These are phyloP conservation scores for Sitobion miscanthi DNA, from an alignment of 1,140 invertebrate species.

Conservation along the genomic window DNA sequence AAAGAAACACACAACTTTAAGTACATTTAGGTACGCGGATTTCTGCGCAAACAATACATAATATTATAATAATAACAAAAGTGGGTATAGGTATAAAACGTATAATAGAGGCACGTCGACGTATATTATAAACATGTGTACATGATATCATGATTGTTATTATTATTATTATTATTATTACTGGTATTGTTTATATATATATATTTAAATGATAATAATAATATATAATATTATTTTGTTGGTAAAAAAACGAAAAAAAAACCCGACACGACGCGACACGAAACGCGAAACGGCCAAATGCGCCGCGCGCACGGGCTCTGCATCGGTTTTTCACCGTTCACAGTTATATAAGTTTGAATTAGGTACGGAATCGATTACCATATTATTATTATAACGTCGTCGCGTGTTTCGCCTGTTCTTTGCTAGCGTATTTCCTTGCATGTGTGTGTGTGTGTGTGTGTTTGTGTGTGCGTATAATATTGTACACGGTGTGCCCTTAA, in stretches of 20 bases:
- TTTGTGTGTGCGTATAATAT: background rate
- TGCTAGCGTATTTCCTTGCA: too few relatives aligned
- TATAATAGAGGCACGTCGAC: background rate
- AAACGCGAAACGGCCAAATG: background rate
- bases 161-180: background rate
- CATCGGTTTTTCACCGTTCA: background rate
- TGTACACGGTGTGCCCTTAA: background rate
- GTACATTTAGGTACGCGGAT: background rate
- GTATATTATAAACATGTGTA: background rate
- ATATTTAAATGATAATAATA: background rate
- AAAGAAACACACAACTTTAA: constrained; percentile 36
- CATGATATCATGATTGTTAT: background rate
- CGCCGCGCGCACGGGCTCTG: background rate
- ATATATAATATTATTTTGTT: background rate
- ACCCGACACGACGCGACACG: background rate
- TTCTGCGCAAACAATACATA: constrained; percentile 1
- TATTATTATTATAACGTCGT: constrained; percentile 25
- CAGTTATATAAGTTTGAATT: constrained; percentile 29
- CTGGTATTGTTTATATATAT: background rate
- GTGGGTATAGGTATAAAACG: background rate
- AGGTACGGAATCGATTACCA: constrained; percentile 46
- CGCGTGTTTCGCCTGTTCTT: constrained; percentile 25
- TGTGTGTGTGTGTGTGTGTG: background rate
- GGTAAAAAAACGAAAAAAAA: background rate
- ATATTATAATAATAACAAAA: background rate